Percentiles rank a stretch among this genome's conserved stretches.
Conservation (phyloP, 35 echinoderm and acorn worm genomes). For the Amphiura filiformis region DNA sequence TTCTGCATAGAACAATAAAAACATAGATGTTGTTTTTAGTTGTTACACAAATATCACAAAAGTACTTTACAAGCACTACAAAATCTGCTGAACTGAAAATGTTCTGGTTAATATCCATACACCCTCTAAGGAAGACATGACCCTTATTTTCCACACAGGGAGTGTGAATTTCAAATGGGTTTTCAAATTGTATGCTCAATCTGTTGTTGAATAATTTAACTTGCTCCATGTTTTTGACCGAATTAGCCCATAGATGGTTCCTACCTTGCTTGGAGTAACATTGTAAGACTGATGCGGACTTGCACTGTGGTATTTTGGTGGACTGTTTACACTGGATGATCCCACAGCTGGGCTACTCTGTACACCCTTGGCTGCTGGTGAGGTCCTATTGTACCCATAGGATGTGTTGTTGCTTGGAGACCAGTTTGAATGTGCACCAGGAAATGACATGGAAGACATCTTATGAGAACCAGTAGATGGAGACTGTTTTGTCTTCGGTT, state of each 20-base stretch:
- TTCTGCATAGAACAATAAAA: no score
- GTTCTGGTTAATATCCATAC: no score
- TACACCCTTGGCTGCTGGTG: not conserved
- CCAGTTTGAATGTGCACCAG: not conserved
- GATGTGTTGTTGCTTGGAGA: not conserved
- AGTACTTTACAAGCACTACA: no score
- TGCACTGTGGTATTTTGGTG: not conserved
- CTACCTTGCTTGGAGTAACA: not conserved
- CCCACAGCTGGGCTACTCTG: not conserved
- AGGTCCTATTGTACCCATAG: not conserved
- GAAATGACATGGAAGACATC: not conserved
- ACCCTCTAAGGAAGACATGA: no score
- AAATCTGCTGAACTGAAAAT: no score
- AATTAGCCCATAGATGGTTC: not conserved
- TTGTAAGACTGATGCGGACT: not conserved
- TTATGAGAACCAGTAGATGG: not conserved
- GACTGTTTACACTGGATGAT: not conserved
- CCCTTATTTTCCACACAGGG: no score
- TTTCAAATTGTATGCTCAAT: no score
- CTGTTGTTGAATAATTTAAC: no score
- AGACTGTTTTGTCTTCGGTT: not conserved
- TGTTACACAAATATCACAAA: no score
- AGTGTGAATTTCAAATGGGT: no score
- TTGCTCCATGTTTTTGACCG: no score
- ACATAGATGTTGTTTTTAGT: no score